phyloP scores from a whole-genome alignment of 2,797 vertebrate genomes.

The Lepilemur septentrionalis region DNA sequence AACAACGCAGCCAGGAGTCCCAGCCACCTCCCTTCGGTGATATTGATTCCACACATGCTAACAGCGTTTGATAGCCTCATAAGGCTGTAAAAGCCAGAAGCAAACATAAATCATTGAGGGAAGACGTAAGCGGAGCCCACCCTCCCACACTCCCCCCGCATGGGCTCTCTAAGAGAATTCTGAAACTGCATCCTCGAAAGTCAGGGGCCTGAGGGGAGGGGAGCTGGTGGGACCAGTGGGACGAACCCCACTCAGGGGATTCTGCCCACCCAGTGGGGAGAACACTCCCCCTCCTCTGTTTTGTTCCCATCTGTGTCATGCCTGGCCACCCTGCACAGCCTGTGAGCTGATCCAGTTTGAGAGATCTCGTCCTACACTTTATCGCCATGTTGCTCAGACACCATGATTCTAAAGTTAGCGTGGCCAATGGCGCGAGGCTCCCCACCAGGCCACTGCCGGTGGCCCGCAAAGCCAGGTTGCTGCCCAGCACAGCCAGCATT shows the following conservation, averaged over 20 bases:
- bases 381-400: fast-evolving
- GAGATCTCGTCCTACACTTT: not conserved
- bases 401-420: slow-evolving; percentile 75
- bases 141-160: not conserved
- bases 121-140: not conserved
- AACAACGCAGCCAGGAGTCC: not conserved
- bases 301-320: slow-evolving; percentile 50
- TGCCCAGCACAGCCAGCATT: not conserved
- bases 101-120: not conserved
- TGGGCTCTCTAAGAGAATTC: not conserved
- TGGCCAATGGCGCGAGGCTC: not conserved
- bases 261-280: not conserved
- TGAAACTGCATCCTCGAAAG: too few species aligned
- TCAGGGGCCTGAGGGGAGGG: not conserved
- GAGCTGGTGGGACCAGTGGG: fast-evolving
- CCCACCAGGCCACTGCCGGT: not conserved
- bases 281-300: not conserved
- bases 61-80: fast-evolving
- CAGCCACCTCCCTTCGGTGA: not conserved
- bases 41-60: fast-evolving
- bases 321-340: not conserved
- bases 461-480: fast-evolving
- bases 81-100: not conserved
- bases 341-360: slow-evolving; percentile 69
- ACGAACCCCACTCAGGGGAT: not conserved